phyloP scores from a whole-genome alignment of 2,888 invertebrate genomes.

The Drosophila nr. medialis region DNA sequence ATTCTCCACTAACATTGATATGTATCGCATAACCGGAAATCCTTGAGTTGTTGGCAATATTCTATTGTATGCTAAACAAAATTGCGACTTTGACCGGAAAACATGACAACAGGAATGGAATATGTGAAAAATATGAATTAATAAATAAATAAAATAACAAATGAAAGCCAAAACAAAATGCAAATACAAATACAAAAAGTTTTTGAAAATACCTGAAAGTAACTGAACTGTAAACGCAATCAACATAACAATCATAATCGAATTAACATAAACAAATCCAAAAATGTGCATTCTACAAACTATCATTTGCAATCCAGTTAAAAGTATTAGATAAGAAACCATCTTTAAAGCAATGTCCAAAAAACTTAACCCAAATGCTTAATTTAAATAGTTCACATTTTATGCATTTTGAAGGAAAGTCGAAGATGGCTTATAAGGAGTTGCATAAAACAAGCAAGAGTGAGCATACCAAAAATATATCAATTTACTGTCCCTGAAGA shows the following conservation, averaged over 20 bases:
- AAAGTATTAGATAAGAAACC: not conserved
- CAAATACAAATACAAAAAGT: not conserved
- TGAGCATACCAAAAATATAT: not conserved
- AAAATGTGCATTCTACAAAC: not conserved
- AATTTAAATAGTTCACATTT: not conserved
- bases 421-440: not conserved
- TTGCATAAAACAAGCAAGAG: not conserved
- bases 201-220: not conserved
- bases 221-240: not conserved
- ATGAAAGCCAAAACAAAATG: not conserved
- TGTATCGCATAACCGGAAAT: not conserved
- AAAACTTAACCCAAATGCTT: not conserved
- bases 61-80: constrained; percentile 34
- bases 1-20: constrained; percentile 2
- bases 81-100: not conserved
- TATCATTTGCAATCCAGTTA: not conserved
- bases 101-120: not conserved
- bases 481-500: not conserved
- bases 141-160: not conserved
- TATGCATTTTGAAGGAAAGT: no score
- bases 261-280: not conserved
- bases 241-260: not conserved
- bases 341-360: not conserved
- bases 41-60: constrained; percentile 61
- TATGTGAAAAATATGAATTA: not conserved